Base-by-base conservation (phyloP, 2,113 vertebrate species). In the Pampusana beccarii region DNA sequence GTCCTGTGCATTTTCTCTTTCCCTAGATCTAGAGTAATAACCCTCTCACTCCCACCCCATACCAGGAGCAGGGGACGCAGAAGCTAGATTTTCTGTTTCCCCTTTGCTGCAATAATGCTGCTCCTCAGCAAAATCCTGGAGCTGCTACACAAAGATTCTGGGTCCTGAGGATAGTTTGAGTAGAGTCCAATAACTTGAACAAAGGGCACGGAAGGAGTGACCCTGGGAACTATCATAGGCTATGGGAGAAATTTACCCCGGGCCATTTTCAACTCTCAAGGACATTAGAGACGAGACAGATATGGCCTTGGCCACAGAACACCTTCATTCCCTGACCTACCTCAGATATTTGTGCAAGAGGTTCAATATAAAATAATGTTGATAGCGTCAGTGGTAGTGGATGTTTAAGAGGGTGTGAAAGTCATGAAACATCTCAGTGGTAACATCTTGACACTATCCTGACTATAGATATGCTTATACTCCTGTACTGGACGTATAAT, bases 41-140 rank as follows among this genome's bases (percentile, higher is more conserved):
- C 23, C 5, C 14, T 54, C 18, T 58, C 13, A 36, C 16, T 50
- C 15, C 18, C 44, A 80, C 2, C 2, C 4, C 3, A 5, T 44
- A 20, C 1, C 5, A 71, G 11, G 11, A 61, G 10, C 1, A 8
- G 7, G 20, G 5, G n/a, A 78, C 2, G 6, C 11, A 33, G 28
- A 83, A 72, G 6, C 10, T 88, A 25, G 4, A 24, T 61, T 40
- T 80, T 11, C 13, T 65, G 10, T 64, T 93, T 86, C 15, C 17
- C 6, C 18, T 24, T 57, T 83, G 19, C 25, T 89, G 11, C 13
- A 42, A 10, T 56, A 56, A 75, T 57, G 13, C 11, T 40, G 5
- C 19, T 83, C 5, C 29, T 80, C 69, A 77, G 15, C 16, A 65
- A 26, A 58, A 64, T 60, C 31, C 19, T 50, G 40, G 29, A 61